Evolutionary conservation across 2,888 invertebrate species (phyloP).

Genomic region (Gryllus longicercus): DNA sequence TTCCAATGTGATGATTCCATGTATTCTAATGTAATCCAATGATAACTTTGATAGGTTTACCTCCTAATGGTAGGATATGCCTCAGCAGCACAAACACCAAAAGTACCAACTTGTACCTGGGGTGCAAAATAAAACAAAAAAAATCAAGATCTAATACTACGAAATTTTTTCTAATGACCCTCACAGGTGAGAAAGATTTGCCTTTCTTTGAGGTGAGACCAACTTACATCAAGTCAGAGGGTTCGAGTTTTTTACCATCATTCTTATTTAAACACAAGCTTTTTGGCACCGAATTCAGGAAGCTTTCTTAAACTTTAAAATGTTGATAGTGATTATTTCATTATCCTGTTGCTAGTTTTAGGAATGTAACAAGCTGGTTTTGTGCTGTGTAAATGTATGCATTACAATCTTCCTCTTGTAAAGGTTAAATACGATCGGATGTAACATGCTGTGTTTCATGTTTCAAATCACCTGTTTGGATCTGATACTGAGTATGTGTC

Average conservation of each 20-base stretch:
- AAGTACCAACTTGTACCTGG: constrained; percentile 28
- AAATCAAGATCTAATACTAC: neutral
- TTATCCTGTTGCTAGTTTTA: constrained; percentile 36
- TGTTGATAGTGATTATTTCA: constrained; percentile 34
- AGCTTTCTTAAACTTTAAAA: constrained; percentile 32
- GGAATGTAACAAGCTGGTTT: constrained; percentile 31
- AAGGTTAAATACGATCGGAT: constrained; percentile 24
- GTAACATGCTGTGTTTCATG: constrained; percentile 25
- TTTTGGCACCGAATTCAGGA: constrained; percentile 35
- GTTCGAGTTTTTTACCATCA: constrained; percentile 29
- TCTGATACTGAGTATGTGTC: constrained; percentile 23
- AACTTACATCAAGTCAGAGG: constrained; percentile 32
- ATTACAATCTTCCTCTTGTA: constrained; percentile 31
- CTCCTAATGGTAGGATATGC: constrained; percentile 34
- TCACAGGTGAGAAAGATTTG: constrained; percentile 23
- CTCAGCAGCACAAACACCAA: constrained; percentile 36
- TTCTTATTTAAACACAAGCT: constrained; percentile 35
- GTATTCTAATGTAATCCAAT: constrained; percentile 37
- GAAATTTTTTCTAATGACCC: constrained; percentile 20
- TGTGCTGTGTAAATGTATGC: constrained; percentile 34
- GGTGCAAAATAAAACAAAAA: constrained; percentile 21
- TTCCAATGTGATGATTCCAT: constrained; percentile 41
- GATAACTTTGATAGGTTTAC: constrained; percentile 37
- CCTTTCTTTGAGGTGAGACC: constrained; percentile 24
- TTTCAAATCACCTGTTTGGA: constrained; percentile 25